Evolutionary conservation across 2,113 vertebrate genomes (phyloP).

Genomic region (Archocentrus centrarchus): DNA sequence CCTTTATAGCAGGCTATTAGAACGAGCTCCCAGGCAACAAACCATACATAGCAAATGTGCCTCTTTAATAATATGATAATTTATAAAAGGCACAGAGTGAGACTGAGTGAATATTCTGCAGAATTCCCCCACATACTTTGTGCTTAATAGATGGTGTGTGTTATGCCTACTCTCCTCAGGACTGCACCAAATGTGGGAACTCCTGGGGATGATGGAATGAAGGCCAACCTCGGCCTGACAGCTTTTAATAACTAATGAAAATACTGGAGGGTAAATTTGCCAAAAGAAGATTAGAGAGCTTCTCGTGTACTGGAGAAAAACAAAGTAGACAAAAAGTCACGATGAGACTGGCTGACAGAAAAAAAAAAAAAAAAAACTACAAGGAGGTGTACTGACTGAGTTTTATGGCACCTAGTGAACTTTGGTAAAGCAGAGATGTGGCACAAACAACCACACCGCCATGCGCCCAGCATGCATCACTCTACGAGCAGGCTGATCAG

Average conservation of each 20-base stretch:
- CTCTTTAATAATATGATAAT: slow-evolving; percentile 81
- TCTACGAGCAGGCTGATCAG: slow-evolving; percentile 74
- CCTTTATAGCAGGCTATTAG: slow-evolving; percentile 71
- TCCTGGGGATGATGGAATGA: slow-evolving; percentile 73
- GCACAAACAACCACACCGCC: slow-evolving; percentile 41
- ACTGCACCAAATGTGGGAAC: slow-evolving; percentile 61
- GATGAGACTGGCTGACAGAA: slow-evolving; percentile 14
- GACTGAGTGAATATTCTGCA: slow-evolving; percentile 70
- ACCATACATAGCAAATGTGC: slow-evolving; percentile 78
- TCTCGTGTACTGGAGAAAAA: neutral
- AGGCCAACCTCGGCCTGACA: slow-evolving; percentile 65
- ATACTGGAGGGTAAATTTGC: slow-evolving; percentile 63
- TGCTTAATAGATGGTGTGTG: slow-evolving; percentile 72
- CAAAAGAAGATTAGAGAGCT: slow-evolving; percentile 56
- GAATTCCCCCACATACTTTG: slow-evolving; percentile 69
- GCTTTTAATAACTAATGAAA: slow-evolving; percentile 77
- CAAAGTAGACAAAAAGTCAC: neutral
- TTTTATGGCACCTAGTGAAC: neutral
- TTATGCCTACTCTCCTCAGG: slow-evolving; percentile 61
- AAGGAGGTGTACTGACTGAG: neutral
- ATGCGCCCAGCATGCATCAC: slow-evolving; percentile 65
- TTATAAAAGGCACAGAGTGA: slow-evolving; percentile 72
- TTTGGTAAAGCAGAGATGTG: slow-evolving; percentile 42
- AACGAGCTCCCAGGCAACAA: slow-evolving; percentile 76
- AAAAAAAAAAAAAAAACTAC: neutral